phyloP scores from a whole-genome alignment of 1,140 invertebrate species.

The Pseudomyrmex concolor region DNA sequence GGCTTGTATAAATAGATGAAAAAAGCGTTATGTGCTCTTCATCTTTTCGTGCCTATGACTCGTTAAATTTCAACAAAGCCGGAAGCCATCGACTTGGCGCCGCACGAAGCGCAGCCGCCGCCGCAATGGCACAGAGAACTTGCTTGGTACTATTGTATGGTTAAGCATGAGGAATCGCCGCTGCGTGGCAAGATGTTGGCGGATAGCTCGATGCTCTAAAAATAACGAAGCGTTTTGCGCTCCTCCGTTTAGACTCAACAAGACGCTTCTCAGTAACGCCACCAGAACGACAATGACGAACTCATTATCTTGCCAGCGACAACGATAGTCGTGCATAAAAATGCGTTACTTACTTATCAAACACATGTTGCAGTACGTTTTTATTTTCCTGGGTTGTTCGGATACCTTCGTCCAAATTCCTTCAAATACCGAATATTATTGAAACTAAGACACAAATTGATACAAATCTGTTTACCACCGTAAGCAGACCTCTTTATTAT shows the following conservation, averaged over 20 bases:
- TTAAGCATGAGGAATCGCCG: constrained; percentile 14
- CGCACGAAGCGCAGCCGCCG: constrained; percentile 41
- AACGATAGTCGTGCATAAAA: neutral
- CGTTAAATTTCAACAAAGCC: constrained; percentile 61
- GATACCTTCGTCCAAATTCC: no score
- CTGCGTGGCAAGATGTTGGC: constrained; percentile 11
- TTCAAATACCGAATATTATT: no score
- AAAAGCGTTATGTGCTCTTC: constrained; percentile 44
- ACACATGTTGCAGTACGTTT: no score
- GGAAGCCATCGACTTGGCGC: constrained; percentile 62
- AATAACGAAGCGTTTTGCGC: constrained; percentile 23
- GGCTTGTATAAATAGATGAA: constrained; percentile 47
- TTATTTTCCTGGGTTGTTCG: no score
- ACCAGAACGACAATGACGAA: neutral
- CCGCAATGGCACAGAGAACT: neutral
- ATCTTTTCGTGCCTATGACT: constrained; percentile 54
- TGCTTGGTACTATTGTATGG: constrained; percentile 21
- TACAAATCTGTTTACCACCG: no score
- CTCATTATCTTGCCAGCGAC: no score
- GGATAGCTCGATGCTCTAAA: constrained; percentile 33
- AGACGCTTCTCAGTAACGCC: neutral
- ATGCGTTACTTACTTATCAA: neutral
- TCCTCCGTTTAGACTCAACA: neutral
- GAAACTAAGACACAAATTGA: no score
- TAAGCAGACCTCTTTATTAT: no score